These are phyloP conservation scores for Neogale vison DNA, from an alignment of 2,113 vertebrate species.

Conservation along the genomic window DNA sequence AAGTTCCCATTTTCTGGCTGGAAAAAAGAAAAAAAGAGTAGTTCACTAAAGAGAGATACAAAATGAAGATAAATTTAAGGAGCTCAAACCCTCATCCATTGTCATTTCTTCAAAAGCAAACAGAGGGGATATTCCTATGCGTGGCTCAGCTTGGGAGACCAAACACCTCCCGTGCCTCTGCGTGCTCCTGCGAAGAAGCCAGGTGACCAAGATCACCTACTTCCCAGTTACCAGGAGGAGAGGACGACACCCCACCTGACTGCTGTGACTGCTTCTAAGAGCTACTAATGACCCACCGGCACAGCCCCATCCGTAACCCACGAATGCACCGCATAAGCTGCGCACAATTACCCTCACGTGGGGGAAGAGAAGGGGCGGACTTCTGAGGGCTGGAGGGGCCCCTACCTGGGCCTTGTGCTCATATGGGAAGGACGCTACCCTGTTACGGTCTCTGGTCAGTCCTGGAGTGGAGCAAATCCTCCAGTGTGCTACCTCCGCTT, in stretches of 20 bases:
- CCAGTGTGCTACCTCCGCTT: neutral
- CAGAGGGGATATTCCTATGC: neutral
- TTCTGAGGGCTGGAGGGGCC: neutral
- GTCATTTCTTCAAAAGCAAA: neutral
- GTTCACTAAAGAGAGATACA: neutral
- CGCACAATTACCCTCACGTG: rapidly evolving
- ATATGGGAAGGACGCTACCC: rapidly evolving
- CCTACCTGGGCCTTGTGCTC: neutral
- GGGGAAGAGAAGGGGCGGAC: too few species aligned
- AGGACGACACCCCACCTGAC: too few species aligned
- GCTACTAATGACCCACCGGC: rapidly evolving
- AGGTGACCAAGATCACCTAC: too few species aligned
- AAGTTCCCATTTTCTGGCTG: neutral
- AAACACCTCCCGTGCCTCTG: rapidly evolving
- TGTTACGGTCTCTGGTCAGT: neutral
- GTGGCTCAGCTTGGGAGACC: neutral
- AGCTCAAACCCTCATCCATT: neutral
- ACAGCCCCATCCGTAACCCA: rapidly evolving
- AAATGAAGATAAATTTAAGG: neutral
- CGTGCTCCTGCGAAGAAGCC: neutral
- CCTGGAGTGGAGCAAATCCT: neutral
- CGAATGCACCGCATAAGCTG: rapidly evolving
- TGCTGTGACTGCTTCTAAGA: neutral
- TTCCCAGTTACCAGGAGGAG: neutral
- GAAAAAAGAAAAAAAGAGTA: neutral